Evolutionary conservation across 37 sponge, comb jelly and placozoan genomes (phyloP), one percentile per base, ranked within the genome.

Genomic region (Spongia lamella): DNA sequence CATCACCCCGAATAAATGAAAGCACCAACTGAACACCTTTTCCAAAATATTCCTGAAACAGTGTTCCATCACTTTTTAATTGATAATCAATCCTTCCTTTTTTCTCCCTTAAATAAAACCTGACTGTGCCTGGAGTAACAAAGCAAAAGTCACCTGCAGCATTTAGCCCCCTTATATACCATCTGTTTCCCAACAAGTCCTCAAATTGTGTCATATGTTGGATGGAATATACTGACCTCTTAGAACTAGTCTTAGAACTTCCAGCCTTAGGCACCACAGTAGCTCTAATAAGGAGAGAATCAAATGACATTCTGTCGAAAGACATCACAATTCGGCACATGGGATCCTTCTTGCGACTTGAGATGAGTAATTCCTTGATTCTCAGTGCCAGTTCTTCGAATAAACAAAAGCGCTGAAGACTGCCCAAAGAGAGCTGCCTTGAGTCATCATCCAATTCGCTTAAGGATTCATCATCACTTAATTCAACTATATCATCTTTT

Each of bases 1-100:
- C 70, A 69, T 69, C 51, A 69, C 70, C 70, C n/a, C 70, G 53
- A 39, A 69, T 30, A 69, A 69, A 69, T 4, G 11, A 9, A 69
- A 69, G 50, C 6, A 49, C 13, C 22, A 69, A 21, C 19, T 14
- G 4, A 21, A 25, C 22, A 25, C 70, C 70, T 29, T 39, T 9
- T 14, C 9, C 19, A 69, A 31, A 13, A n/a, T n/a, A n/a, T n/a
- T n/a, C n/a, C n/a, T n/a, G n/a, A n/a, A n/a, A n/a, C n/a, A n/a
- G n/a, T n/a, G n/a, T n/a, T n/a, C n/a, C n/a, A n/a, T n/a, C n/a
- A n/a, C n/a, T n/a, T n/a, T n/a, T n/a, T n/a, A n/a, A n/a, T 56
- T 27, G 60, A 51, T 1, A 73, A 6, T 73, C 74, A 13, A 36
- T 38, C 24, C 36, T 15, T 33, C 22, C 43, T 20, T 26, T 56